Evolutionary conservation across 2,888 invertebrate genomes (phyloP), one percentile per base, ranked within the genome.

Genomic region (Ellobium chinense): DNA sequence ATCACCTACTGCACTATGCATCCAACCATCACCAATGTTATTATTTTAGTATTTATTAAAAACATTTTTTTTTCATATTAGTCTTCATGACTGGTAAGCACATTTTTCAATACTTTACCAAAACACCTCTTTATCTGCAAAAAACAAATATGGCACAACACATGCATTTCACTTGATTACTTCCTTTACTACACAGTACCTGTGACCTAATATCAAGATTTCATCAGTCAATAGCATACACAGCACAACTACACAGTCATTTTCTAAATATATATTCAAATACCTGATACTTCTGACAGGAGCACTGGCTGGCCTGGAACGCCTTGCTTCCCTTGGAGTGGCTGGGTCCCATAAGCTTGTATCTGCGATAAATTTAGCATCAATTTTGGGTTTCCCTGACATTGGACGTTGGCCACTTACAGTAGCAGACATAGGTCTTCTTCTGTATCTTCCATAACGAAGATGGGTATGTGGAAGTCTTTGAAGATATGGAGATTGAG

Each of bases 331-430:
- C 9, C 91, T 81, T 9, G 91, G 92, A n/a, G 91, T 91, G 0
- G 89, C 88, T 7, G 91, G 90, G 63, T 92, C 92, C 90, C 91
- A 92, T 60, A 90, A 58, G 74, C 75, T 87, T 0, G 88, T 88
- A 81, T 92, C 91, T 36, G 90, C 92, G 46, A 92, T 92, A 82
- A 91, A 92, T 80, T 90, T 91, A 60, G 91, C 87, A 85, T 92
- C 91, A 81, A 92, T 91, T 84, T 89, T 91, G 1, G 91, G 91
- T 82, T 91, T 91, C 65, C 81, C 82, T 27, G 85, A 80, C 18
- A 37, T 5, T 1, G 39, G 56, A 27, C 82, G 73, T 4, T 82
- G 63, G 7, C 80, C 78, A 31, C 70, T 60, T 18, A 83, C 70
- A 31, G 84, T 69, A 21, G 91, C 91, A 9, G 92, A 91, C 29